Percentiles rank a stretch among this genome's conserved stretches.
Evolutionary conservation across 2,888 invertebrate species (phyloP).

Genomic region (Sarcophaga rosellei): DNA sequence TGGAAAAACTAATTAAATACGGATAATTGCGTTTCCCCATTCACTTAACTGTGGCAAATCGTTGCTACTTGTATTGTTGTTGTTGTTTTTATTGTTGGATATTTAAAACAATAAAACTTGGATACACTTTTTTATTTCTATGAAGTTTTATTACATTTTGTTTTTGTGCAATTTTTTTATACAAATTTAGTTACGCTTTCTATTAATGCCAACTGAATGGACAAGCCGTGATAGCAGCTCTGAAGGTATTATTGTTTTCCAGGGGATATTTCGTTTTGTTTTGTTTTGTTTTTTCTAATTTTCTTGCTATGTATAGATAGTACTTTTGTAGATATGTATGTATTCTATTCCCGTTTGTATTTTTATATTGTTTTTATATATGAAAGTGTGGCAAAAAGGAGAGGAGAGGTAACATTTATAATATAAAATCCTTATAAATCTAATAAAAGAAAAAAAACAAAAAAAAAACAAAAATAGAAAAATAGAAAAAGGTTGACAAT

Average conservation of each 20-base stretch:
- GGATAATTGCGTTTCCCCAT: slow-evolving; percentile 60
- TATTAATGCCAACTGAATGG: slow-evolving; percentile 53
- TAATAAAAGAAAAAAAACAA: slow-evolving; percentile 37
- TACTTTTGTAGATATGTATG: too few species aligned
- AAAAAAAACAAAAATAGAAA: too few species aligned
- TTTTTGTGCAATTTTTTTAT: background rate
- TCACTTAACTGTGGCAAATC: slow-evolving; percentile 5
- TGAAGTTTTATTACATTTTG: background rate
- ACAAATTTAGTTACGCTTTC: slow-evolving; percentile 21
- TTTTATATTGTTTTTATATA: background rate
- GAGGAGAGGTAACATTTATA: slow-evolving; percentile 30
- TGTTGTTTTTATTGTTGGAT: slow-evolving; percentile 1
- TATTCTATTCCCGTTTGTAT: slow-evolving; percentile 4
- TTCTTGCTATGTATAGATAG: background rate
- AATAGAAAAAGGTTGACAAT: slow-evolving; percentile 50
- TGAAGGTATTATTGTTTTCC: slow-evolving; percentile 59
- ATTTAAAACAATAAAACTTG: background rate
- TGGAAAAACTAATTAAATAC: slow-evolving; percentile 63
- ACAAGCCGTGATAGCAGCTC: slow-evolving; percentile 39
- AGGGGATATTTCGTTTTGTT: slow-evolving; percentile 25
- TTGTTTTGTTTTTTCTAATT: background rate
- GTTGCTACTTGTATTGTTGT: background rate
- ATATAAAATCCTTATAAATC: slow-evolving; percentile 57
- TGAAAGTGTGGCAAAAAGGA: background rate
- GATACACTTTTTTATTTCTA: background rate